Percentiles rank a stretch among this genome's conserved stretches.
phyloP scores from a whole-genome alignment of 2,113 vertebrate species.

The Spermophilus dauricus region DNA sequence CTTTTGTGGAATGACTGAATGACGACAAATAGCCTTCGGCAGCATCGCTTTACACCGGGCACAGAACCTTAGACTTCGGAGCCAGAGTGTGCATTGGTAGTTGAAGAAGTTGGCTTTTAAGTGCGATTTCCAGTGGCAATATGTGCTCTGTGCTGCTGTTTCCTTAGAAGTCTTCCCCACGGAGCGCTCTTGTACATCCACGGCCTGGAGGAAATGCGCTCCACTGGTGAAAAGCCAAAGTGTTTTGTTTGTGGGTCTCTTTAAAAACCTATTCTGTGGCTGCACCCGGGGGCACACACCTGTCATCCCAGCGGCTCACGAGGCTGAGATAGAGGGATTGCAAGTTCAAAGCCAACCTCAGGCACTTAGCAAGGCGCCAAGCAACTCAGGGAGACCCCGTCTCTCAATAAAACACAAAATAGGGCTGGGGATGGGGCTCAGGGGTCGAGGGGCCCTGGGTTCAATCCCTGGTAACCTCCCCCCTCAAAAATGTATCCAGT shows the following conservation, averaged over 20 bases:
- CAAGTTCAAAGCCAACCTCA: too few species aligned
- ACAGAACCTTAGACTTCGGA: neutral
- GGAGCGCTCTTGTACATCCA: neutral
- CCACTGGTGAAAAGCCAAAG: fast-evolving
- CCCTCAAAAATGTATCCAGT: fast-evolving
- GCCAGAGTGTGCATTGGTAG: neutral
- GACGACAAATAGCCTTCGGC: neutral
- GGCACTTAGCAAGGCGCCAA: too few species aligned
- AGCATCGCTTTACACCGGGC: neutral
- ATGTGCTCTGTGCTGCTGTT: fast-evolving
- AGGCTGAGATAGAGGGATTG: too few species aligned
- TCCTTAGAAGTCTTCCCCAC: fast-evolving
- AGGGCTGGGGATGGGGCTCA: too few species aligned
- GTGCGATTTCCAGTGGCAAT: neutral
- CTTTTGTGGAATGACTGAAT: neutral
- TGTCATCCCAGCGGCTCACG: too few species aligned
- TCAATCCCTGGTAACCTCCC: too few species aligned
- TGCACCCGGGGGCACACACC: too few species aligned
- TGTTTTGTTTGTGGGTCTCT: fast-evolving
- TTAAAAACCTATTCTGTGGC: neutral
- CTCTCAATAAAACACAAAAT: too few species aligned
- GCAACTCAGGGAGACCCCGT: too few species aligned
- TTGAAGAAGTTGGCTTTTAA: neutral
- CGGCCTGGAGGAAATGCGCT: neutral
- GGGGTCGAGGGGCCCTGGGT: too few species aligned